phyloP scores from a whole-genome alignment of 2,888 invertebrate species.

The Microctonus hyperodae region DNA sequence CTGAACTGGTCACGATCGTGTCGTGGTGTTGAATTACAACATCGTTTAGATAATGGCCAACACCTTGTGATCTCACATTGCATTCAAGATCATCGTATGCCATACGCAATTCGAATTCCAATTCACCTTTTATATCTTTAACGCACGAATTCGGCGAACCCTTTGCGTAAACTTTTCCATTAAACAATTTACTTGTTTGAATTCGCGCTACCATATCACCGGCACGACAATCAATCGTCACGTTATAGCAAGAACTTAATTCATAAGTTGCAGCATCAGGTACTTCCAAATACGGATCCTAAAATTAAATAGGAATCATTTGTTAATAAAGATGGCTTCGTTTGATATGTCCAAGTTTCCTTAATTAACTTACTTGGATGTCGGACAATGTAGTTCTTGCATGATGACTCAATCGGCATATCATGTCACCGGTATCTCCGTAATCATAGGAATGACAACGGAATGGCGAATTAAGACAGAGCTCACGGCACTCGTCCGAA shows the following conservation, averaged over 20 bases:
- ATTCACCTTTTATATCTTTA: conserved; percentile 83
- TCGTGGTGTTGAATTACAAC: conserved; percentile 96
- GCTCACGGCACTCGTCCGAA: conserved; percentile 86
- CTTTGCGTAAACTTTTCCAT: conserved; percentile 94
- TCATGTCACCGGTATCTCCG: conserved; percentile 92
- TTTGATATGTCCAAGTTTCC: background rate
- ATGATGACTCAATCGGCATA: conserved; percentile 91
- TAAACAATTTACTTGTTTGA: conserved; percentile 90
- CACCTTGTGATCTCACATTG: conserved; percentile 88
- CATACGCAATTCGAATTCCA: conserved; percentile 92
- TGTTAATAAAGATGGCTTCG: background rate
- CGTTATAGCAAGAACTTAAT: conserved; percentile 92
- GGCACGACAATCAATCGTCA: conserved; percentile 89
- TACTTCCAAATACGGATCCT: conserved; percentile 90
- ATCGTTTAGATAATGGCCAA: conserved; percentile 88
- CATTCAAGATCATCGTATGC: conserved; percentile 92
- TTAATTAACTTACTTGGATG: conserved; percentile 73
- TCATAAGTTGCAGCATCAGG: conserved; percentile 93
- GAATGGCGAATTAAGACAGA: conserved; percentile 86
- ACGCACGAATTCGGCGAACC: conserved; percentile 93
- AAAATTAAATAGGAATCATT: conserved; percentile 45
- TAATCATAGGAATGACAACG: conserved; percentile 94
- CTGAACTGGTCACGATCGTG: conserved; percentile 92
- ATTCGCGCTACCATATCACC: conserved; percentile 94
- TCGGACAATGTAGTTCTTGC: conserved; percentile 87